Evolutionary conservation across 2,888 invertebrate genomes (phyloP), one percentile per base, ranked within the genome.

Genomic region (Limenitis camilla): DNA sequence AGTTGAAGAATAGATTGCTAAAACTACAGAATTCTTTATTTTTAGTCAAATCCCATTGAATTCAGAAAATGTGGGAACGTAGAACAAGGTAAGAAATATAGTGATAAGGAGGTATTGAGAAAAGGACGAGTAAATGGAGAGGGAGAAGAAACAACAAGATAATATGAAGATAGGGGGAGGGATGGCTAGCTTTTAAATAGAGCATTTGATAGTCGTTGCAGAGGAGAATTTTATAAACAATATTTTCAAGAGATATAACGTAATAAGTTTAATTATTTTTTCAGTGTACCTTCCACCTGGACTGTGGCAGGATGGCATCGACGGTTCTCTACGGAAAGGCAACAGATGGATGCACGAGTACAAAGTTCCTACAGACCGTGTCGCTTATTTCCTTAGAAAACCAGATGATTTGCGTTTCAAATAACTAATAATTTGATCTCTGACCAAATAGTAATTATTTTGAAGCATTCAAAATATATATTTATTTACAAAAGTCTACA

Each of bases 241-340:
- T n/a, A n/a, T n/a, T n/a, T n/a, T n/a, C n/a, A n/a, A n/a, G n/a
- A n/a, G n/a, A n/a, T n/a, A n/a, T n/a, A n/a, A n/a, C n/a, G n/a
- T n/a, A n/a, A n/a, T n/a, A n/a, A n/a, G n/a, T 8, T 33, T 33
- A 33, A 6, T 30, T 35, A 29, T 38, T 40, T 40, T 79, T 72
- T 0, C 71, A 91, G 94, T 98, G 52, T 97, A 97, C 71, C 88
- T 96, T 30, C 97, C 97, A 0, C 93, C 93, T 29, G 98, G 97
- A 0, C 93, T 96, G 0, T 98, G 98, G 98, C 93, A 93, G 68
- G 96, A 97, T 69, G 96, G 96, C 9, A 94, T 96, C 62, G 95
- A 96, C 72, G 93, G 93, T 0, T 95, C 94, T 28, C 87, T 94
- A 39, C 90, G 95, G 33, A 96, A 96, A 68, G 96, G 97, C 1